phyloP scores from a whole-genome alignment of 2,113 vertebrate genomes.

The Athene cunicularia region DNA sequence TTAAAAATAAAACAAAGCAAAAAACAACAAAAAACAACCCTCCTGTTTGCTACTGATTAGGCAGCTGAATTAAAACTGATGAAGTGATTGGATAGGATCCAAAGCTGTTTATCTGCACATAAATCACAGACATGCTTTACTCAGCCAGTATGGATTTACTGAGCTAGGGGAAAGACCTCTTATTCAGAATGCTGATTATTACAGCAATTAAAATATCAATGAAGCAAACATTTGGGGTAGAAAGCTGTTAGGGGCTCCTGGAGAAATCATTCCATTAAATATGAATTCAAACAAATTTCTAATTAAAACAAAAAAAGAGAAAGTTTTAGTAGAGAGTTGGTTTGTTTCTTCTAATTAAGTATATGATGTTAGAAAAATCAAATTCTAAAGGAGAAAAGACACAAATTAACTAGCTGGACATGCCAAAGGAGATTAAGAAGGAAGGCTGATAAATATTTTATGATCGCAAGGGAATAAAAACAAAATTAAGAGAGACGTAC shows the following conservation, averaged over 20 bases:
- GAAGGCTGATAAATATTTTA: conserved; percentile 51
- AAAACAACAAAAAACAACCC: not conserved
- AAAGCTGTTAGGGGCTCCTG: conserved; percentile 15
- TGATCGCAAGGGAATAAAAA: conserved; percentile 16
- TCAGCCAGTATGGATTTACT: conserved; percentile 52
- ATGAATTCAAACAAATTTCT: conserved; percentile 8
- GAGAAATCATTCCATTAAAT: conserved; percentile 29
- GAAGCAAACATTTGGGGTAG: conserved; percentile 38
- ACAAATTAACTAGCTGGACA: conserved; percentile 48
- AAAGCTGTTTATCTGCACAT: conserved; percentile 71
- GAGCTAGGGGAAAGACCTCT: conserved; percentile 36
- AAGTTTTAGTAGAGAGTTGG: not conserved
- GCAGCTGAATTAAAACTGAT: conserved; percentile 70
- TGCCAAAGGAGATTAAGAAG: conserved; percentile 48
- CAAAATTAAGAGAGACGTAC: conserved; percentile 37
- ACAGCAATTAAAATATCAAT: conserved; percentile 64
- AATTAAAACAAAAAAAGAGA: not conserved
- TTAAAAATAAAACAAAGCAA: conserved; percentile 20
- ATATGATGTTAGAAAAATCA: conserved; percentile 6
- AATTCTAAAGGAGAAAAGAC: not conserved
- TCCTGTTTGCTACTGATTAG: conserved; percentile 70
- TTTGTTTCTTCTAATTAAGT: conserved; percentile 13
- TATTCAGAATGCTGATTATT: conserved; percentile 60
- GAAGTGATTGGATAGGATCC: conserved; percentile 59
- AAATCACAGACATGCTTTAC: conserved; percentile 64